Conservation (phyloP, 2,113 vertebrate genomes). For the Campylorhamphus procurvoides region DNA sequence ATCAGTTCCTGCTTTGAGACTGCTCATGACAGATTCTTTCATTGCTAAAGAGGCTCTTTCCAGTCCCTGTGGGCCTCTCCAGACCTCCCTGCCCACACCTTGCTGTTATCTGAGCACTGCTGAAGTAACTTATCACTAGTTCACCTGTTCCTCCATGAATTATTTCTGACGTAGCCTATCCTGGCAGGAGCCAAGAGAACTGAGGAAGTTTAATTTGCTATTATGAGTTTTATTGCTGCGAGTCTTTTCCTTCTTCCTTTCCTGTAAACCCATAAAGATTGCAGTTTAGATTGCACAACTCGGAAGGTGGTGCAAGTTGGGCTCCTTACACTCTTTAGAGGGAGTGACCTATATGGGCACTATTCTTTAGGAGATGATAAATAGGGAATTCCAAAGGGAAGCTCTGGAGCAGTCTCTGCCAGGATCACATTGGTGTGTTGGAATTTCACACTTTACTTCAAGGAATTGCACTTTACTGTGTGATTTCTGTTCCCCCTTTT, state of each 20-base stretch:
- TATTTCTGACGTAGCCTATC: not conserved
- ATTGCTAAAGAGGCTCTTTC: not conserved
- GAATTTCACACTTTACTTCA: not conserved
- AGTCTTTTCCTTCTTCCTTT: not conserved
- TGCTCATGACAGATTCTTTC: fast-evolving
- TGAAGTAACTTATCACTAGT: not conserved
- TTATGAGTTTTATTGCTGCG: not conserved
- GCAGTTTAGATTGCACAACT: not conserved
- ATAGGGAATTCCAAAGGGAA: not conserved
- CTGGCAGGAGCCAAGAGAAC: not conserved
- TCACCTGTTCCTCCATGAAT: not conserved
- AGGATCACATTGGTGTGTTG: not conserved
- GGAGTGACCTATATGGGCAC: not conserved
- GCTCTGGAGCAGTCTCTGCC: not conserved
- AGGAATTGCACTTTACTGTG: not conserved
- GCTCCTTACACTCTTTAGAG: not conserved
- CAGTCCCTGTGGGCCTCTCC: not conserved
- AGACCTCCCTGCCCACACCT: not conserved
- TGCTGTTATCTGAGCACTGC: not conserved
- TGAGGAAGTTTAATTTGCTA: not conserved
- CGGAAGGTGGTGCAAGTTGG: not conserved
- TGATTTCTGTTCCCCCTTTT: not conserved
- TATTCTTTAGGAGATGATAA: not conserved
- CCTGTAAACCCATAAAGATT: not conserved
- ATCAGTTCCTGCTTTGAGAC: not conserved